Conservation (phyloP, 2,113 vertebrate genomes). For the Phrynosoma blainvillii region DNA sequence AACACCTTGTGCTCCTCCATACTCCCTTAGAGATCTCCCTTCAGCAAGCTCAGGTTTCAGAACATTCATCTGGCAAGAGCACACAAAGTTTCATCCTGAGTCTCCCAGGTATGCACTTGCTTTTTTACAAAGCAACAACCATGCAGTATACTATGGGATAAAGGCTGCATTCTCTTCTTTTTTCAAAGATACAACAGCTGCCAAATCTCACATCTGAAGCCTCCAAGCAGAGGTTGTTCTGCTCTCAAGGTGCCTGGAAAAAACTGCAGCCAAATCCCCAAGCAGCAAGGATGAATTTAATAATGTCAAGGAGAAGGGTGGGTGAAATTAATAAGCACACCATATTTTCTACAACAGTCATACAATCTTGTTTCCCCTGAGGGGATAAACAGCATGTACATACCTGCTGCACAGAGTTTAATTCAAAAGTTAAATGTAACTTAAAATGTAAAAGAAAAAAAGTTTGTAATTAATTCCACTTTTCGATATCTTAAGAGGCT, state of each 20-base stretch:
- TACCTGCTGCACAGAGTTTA: slow-evolving; percentile 51
- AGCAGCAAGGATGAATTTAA: slow-evolving; percentile 59
- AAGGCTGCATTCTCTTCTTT: slow-evolving; percentile 14
- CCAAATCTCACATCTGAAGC: slow-evolving; percentile 46
- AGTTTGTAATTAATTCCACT: background rate
- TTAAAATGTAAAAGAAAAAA: background rate
- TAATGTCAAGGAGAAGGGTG: slow-evolving; percentile 53
- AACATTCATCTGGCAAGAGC: background rate
- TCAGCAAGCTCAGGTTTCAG: background rate
- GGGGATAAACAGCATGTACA: slow-evolving; percentile 63
- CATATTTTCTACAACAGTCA: slow-evolving; percentile 51
- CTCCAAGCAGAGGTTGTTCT: slow-evolving; percentile 24
- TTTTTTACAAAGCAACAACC: background rate
- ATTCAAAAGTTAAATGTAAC: slow-evolving; percentile 6
- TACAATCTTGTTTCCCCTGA: slow-evolving; percentile 65
- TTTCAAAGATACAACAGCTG: slow-evolving; percentile 3
- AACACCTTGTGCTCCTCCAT: background rate
- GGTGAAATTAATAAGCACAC: slow-evolving; percentile 26
- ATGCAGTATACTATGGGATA: background rate
- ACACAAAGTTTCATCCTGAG: background rate
- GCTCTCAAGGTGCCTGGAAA: slow-evolving; percentile 48
- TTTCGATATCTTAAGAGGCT: background rate
- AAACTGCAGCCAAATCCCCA: slow-evolving; percentile 52
- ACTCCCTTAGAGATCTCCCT: background rate
- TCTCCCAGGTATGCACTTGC: background rate